These are phyloP conservation scores for Rhagologus leucostigma DNA, from an alignment of 2,113 vertebrate species.

Conservation along the genomic window DNA sequence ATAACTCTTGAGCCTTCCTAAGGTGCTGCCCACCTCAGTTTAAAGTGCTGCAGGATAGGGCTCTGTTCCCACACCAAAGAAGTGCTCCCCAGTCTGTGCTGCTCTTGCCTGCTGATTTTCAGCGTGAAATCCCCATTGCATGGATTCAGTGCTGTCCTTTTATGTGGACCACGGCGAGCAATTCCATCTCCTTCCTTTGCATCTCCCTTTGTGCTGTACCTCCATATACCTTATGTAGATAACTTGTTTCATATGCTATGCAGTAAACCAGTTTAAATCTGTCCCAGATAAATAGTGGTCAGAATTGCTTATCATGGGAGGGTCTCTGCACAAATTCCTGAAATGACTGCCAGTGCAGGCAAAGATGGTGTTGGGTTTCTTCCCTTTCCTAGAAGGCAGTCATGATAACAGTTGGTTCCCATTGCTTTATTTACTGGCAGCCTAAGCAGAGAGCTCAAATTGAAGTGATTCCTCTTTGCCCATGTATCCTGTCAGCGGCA, in stretches of 20 bases:
- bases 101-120: not conserved
- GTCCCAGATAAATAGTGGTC: not conserved
- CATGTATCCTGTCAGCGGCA: not conserved
- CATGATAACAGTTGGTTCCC: not conserved
- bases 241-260: not conserved
- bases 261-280: not conserved
- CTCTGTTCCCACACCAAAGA: not conserved
- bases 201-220: not conserved
- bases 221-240: not conserved
- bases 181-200: not conserved
- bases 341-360: not conserved
- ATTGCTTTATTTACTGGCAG: slow-evolving; percentile 12
- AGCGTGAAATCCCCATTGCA: not conserved
- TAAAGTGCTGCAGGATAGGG: not conserved
- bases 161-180: not conserved
- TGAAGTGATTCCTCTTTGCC: not conserved
- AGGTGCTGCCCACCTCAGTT: not conserved
- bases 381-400: not conserved
- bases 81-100: not conserved
- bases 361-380: not conserved
- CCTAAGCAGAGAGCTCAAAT: not conserved
- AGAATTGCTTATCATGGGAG: not conserved
- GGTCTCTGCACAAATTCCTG: not conserved
- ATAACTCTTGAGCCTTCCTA: not conserved
- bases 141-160: not conserved